phyloP scores from a whole-genome alignment of 2,113 vertebrate species.

The Microtus ochrogaster region DNA sequence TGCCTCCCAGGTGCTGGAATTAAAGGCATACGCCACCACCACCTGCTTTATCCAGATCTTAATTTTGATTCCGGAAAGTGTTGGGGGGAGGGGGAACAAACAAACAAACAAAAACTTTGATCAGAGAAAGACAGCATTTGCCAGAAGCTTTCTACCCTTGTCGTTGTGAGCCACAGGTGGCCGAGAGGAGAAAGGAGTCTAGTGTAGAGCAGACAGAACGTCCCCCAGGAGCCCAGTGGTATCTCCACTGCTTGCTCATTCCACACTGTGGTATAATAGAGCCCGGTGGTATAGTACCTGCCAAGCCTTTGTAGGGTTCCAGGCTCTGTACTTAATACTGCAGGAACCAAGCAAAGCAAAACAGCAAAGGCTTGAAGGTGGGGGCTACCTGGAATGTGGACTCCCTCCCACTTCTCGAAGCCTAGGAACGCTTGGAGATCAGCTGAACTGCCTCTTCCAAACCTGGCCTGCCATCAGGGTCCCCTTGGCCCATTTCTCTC shows the following conservation, averaged over 20 bases:
- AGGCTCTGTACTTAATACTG: neutral
- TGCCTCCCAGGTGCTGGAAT: neutral
- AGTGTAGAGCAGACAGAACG: neutral
- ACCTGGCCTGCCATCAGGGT: neutral
- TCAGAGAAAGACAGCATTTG: neutral
- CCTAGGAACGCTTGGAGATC: neutral
- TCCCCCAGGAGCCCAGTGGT: neutral
- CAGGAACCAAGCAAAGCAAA: neutral
- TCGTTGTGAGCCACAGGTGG: neutral
- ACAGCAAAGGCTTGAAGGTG: neutral
- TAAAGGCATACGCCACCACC: neutral
- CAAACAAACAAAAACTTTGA: no score
- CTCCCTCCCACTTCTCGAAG: neutral
- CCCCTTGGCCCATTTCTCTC: neutral
- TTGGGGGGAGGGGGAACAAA: no score
- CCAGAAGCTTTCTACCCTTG: neutral
- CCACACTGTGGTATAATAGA: neutral
- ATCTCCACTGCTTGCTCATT: neutral
- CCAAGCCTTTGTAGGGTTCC: neutral
- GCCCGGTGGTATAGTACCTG: neutral
- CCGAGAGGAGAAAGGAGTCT: neutral
- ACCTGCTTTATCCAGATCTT: constrained; percentile 11
- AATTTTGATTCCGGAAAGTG: constrained; percentile 28
- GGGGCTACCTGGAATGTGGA: neutral
- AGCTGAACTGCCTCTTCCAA: neutral